Conservation (phyloP, 2,888 invertebrate species). For the Phengaris alcon region DNA sequence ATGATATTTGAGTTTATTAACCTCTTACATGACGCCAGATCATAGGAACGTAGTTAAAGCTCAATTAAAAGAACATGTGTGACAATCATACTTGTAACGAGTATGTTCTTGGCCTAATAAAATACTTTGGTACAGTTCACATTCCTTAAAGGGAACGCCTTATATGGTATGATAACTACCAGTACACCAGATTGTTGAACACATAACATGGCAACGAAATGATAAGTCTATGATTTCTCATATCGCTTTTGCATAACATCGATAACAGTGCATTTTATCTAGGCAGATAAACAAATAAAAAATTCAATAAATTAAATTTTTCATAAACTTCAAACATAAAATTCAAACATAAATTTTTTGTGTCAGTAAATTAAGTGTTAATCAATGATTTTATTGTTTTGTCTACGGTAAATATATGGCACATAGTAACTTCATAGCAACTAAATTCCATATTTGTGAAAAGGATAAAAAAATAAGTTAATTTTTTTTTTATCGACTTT, state of each 20-base stretch:
- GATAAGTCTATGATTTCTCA: not conserved
- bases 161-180: slow-evolving; percentile 1
- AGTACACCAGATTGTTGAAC: not conserved
- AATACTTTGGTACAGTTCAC: slow-evolving; percentile 27
- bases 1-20: not conserved
- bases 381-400: too few relatives aligned
- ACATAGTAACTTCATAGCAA: too few relatives aligned
- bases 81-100: slow-evolving; percentile 20
- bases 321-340: too few relatives aligned
- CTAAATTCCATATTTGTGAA: too few relatives aligned
- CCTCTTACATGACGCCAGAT: not conserved
- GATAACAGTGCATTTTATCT: slow-evolving; percentile 23
- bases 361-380: too few relatives aligned
- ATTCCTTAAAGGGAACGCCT: slow-evolving; percentile 17
- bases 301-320: too few relatives aligned
- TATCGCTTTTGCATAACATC: slow-evolving; percentile 16
- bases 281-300: not conserved
- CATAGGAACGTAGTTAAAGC: not conserved
- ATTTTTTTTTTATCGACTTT: too few relatives aligned
- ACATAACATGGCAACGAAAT: not conserved
- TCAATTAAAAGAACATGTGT: slow-evolving; percentile 10
- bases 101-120: slow-evolving; percentile 26
- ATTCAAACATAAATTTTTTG: too few relatives aligned
- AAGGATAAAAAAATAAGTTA: too few relatives aligned
- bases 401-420: too few relatives aligned